phyloP scores from a whole-genome alignment of 2,113 vertebrate species.

The Scomber japonicus region DNA sequence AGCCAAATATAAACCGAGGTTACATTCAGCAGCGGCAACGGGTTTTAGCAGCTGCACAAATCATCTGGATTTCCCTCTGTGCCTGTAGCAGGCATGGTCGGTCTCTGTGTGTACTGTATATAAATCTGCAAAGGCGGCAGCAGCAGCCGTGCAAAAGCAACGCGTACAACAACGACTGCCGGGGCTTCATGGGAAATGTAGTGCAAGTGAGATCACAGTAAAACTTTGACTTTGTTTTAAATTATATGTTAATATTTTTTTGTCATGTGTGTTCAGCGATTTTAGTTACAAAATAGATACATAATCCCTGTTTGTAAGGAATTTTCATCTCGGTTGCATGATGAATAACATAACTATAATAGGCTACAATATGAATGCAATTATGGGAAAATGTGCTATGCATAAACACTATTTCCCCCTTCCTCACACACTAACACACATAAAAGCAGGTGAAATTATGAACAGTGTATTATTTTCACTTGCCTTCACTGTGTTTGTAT shows the following conservation, averaged over 20 bases:
- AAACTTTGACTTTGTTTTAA: background rate
- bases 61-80: constrained; percentile 41
- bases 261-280: background rate
- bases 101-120: background rate
- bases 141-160: background rate
- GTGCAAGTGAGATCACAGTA: constrained; percentile 17
- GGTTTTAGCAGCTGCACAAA: constrained; percentile 39
- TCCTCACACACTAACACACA: background rate
- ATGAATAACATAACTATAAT: background rate
- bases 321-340: too few relatives aligned
- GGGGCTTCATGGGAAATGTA: constrained; percentile 71
- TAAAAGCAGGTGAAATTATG: background rate
- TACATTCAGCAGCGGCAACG: constrained; percentile 51
- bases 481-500: background rate
- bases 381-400: background rate
- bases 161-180: background rate
- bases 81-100: rapidly evolving
- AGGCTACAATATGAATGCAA: background rate
- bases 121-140: constrained; percentile 56
- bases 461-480: background rate
- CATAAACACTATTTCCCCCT: background rate
- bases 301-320: background rate
- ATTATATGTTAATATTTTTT: background rate
- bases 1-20: constrained; percentile 79
- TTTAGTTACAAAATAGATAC: background rate